Base-by-base conservation (phyloP, 2,888 invertebrate genomes). In the Andrena haemorrhoa region DNA sequence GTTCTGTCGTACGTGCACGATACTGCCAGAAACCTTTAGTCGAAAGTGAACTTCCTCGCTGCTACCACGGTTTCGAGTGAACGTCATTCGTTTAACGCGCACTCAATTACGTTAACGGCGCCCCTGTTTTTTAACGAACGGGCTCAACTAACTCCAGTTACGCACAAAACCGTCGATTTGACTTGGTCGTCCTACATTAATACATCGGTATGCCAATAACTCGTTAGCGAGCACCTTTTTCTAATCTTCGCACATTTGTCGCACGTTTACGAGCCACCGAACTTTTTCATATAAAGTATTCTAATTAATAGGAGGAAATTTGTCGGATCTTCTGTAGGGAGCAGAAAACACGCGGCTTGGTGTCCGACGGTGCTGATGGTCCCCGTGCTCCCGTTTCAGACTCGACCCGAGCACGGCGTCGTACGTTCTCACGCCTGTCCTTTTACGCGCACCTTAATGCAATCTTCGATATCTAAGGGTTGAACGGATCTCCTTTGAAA, bases 81-180 rank as follows among this genome's bases (percentile, higher is more conserved):
- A 23, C n/a, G 53, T 74, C 64, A 60, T 66, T 66, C 77, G 29
- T 29, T 66, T 60, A 29, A 78, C 65, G 58, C 77, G 35, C 49
- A 23, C 29, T 35, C 51, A 41, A 26, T 53, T 66, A 66, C 33
- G 60, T 12, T 20, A 12, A 61, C 53, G 23, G 53, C 47, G 58
- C 64, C 63, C 58, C 47, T 56, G 0, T 47, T 61, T 78, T 71
- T 31, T 58, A 64, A 56, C 41, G 51, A 78, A 74, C 51, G 78
- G 82, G 69, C 77, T 75, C 87, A 79, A 85, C 71, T 76, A 61
- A 87, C 76, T 83, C 85, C 68, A 85, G 77, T 85, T 82, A 87
- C 89, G 89, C 87, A 88, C 85, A 87, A 89, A 87, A 75, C 73
- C 61, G 76, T 65, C 82, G 51, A 73, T 73, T 41, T 64, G 74